These are phyloP conservation scores for Ceryle rudis DNA, from an alignment of 2,797 vertebrate species.

Conservation along the genomic window DNA sequence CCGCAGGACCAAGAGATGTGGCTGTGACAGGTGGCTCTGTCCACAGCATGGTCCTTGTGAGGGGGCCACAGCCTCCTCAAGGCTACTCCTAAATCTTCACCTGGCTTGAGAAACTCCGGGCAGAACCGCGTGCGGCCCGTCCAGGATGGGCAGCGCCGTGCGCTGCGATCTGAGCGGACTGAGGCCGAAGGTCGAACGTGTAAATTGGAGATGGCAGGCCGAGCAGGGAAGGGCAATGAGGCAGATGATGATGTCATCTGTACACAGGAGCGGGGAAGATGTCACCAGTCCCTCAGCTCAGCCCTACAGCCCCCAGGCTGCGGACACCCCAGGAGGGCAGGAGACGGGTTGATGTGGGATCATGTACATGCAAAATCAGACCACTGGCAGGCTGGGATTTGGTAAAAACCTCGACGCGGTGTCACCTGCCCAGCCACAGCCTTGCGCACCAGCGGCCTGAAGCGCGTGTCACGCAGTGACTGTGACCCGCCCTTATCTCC, in stretches of 20 bases:
- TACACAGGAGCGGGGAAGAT: accelerated
- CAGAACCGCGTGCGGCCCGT: neutral
- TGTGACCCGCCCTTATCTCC: neutral
- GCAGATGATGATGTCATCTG: neutral
- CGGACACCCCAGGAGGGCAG: neutral
- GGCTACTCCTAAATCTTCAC: neutral
- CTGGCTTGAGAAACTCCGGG: neutral
- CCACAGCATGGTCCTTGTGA: neutral
- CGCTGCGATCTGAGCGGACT: accelerated
- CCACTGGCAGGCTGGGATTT: accelerated
- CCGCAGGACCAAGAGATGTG: accelerated
- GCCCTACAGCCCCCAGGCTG: accelerated
- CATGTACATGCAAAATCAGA: neutral
- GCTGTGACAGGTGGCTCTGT: accelerated
- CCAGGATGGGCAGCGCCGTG: neutral
- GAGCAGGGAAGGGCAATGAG: neutral
- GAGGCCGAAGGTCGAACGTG: neutral
- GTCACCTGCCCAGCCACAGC: neutral
- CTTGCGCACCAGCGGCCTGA: accelerated
- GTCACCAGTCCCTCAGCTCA: neutral
- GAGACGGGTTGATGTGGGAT: accelerated
- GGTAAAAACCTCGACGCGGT: neutral
- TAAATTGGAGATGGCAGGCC: neutral
- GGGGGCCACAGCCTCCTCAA: neutral
- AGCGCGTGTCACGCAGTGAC: accelerated